These are phyloP conservation scores for Hoplostethus atlanticus DNA, from an alignment of 2,797 vertebrate genomes.

Conservation along the genomic window DNA sequence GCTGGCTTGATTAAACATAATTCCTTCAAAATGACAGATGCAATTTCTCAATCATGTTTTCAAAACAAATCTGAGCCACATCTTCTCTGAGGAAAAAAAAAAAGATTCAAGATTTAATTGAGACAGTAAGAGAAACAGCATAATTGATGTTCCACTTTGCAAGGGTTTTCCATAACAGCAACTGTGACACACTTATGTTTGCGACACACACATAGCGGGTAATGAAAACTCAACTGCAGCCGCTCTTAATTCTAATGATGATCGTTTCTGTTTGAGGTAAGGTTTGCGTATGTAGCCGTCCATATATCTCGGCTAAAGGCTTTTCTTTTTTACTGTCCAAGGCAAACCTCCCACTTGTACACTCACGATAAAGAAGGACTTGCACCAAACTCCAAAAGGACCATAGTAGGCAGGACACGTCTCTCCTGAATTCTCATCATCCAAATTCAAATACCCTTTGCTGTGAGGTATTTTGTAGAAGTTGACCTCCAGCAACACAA, in stretches of 20 bases:
- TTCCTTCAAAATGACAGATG: constrained; percentile 12
- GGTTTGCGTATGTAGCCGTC: no score
- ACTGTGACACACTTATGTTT: constrained; percentile 18
- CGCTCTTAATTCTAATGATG: background rate
- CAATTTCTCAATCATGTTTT: constrained; percentile 13
- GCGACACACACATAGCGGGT: constrained; percentile 22
- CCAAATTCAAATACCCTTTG: constrained; percentile 55
- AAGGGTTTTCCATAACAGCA: constrained; percentile 12
- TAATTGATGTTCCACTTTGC: constrained; percentile 16
- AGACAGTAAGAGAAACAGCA: constrained; percentile 6
- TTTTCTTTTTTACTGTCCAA: background rate
- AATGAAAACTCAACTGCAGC: constrained; percentile 20
- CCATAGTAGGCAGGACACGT: constrained; percentile 44
- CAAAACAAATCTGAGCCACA: background rate
- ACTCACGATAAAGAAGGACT: constrained; percentile 50
- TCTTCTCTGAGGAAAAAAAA: constrained; percentile 3
- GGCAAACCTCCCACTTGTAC: background rate
- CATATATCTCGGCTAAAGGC: constrained; percentile 14
- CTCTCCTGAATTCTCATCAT: constrained; percentile 56
- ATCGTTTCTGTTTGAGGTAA: background rate
- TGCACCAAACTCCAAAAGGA: constrained; percentile 39
- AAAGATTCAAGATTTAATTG: constrained; percentile 13
- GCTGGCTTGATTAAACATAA: constrained; percentile 25
- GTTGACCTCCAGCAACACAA: constrained; percentile 40
- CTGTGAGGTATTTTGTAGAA: constrained; percentile 30